phyloP scores from a whole-genome alignment of 1,140 invertebrate genomes.

The Drosophila guanche region DNA sequence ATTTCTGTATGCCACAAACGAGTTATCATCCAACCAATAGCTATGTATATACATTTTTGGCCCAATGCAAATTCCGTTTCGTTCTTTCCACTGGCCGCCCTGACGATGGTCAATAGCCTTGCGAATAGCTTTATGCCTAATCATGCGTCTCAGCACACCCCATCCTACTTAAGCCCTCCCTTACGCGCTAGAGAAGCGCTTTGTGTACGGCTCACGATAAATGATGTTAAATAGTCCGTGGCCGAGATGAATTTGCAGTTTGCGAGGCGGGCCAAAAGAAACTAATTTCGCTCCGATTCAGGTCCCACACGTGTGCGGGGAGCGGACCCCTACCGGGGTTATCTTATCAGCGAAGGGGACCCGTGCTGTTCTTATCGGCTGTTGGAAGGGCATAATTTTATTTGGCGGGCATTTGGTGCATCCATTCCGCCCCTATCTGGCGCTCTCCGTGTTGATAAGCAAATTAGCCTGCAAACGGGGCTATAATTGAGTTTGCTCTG shows the following conservation, averaged over 20 bases:
- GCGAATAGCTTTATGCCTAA: constrained; percentile 45
- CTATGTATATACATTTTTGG: neutral
- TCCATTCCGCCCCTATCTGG: no score
- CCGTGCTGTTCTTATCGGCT: constrained; percentile 44
- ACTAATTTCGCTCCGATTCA: constrained; percentile 5
- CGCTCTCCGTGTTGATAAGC: constrained; percentile 52
- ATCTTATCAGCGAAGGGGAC: constrained; percentile 16
- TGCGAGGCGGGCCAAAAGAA: neutral
- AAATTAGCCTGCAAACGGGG: constrained; percentile 69
- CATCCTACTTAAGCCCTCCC: neutral
- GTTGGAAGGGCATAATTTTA: constrained; percentile 60
- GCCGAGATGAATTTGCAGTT: constrained; percentile 45
- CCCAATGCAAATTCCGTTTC: constrained; percentile 22
- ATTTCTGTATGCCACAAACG: constrained; percentile 32
- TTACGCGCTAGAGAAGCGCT: constrained; percentile 7
- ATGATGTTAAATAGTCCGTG: constrained; percentile 69
- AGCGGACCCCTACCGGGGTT: neutral
- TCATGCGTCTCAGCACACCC: constrained; percentile 37
- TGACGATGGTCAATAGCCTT: constrained; percentile 42
- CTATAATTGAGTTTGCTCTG: constrained; percentile 48
- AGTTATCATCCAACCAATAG: constrained; percentile 26
- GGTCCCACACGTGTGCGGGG: constrained; percentile 33
- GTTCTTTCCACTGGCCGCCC: neutral
- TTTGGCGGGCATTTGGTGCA: constrained; percentile 57
- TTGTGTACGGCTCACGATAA: constrained; percentile 55